Percentiles rank a stretch among this genome's conserved stretches.
These are phyloP conservation scores for Diglossa cyanea DNA, from an alignment of 2,797 vertebrate genomes.

Conservation along the genomic window DNA sequence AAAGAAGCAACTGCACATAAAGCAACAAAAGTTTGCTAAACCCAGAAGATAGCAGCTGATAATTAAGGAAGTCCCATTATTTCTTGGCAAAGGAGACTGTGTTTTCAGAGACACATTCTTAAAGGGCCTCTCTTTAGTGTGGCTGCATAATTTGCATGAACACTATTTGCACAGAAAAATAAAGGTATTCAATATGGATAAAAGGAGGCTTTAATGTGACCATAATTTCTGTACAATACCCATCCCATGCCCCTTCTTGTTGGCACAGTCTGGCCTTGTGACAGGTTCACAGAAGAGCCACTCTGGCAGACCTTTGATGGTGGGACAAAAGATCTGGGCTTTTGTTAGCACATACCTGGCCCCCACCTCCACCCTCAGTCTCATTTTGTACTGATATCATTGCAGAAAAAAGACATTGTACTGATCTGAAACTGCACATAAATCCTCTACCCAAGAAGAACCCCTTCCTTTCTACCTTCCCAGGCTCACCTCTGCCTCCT, in stretches of 20 bases:
- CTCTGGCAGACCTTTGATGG: not conserved
- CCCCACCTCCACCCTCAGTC: not conserved
- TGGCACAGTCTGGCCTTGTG: not conserved
- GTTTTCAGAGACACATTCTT: slow-evolving; percentile 43
- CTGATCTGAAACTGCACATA: not conserved
- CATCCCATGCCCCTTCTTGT: not conserved
- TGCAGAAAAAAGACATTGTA: not conserved
- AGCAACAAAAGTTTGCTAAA: slow-evolving; percentile 40
- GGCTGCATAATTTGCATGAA: slow-evolving; percentile 21
- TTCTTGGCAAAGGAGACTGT: slow-evolving; percentile 29
- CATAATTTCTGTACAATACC: not conserved
- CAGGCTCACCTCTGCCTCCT: not conserved
- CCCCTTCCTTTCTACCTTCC: not conserved
- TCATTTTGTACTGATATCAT: not conserved
- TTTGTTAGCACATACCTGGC: not conserved
- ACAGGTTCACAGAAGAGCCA: not conserved
- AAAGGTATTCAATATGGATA: not conserved
- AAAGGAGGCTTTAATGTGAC: not conserved
- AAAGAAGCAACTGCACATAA: slow-evolving; percentile 27
- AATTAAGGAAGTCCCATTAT: slow-evolving; percentile 56
- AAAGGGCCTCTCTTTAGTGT: slow-evolving; percentile 30
- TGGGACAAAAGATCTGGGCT: not conserved
- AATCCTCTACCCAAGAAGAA: not conserved
- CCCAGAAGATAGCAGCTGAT: slow-evolving; percentile 49
- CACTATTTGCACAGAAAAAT: not conserved